These are phyloP conservation scores for Orthosia cruda DNA, from an alignment of 2,888 invertebrate species.

Conservation along the genomic window DNA sequence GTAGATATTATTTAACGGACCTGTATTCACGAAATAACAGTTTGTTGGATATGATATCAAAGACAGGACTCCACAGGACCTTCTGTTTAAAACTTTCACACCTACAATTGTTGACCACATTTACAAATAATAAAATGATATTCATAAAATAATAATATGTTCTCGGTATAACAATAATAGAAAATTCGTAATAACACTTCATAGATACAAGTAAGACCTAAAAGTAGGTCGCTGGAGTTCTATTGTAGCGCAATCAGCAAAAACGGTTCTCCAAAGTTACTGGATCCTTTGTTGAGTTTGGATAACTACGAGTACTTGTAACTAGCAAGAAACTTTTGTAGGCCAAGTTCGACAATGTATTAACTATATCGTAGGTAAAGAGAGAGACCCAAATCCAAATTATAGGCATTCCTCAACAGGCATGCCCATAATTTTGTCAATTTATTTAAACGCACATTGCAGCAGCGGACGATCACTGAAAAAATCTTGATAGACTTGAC, in stretches of 20 bases:
- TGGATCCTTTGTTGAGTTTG: constrained; percentile 19
- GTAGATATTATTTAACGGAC: background rate
- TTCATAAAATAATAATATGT: constrained; percentile 16
- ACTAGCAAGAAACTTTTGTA: background rate
- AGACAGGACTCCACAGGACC: background rate
- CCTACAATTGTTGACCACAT: background rate
- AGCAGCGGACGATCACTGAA: too few species aligned
- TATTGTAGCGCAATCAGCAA: constrained; percentile 32
- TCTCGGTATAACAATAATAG: background rate
- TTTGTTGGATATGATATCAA: background rate
- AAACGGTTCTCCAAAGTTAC: constrained; percentile 26
- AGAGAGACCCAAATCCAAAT: too few species aligned
- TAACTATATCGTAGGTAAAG: too few species aligned
- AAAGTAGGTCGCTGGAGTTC: constrained; percentile 34
- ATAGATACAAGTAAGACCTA: background rate
- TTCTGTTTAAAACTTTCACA: background rate
- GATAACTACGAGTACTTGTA: background rate
- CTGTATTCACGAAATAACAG: background rate
- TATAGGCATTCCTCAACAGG: too few species aligned
- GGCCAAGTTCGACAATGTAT: background rate
- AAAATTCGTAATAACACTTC: background rate
- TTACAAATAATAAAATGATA: constrained; percentile 7
- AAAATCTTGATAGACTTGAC: background rate
- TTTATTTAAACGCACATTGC: too few species aligned
- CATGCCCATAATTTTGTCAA: too few species aligned